Base-by-base conservation (phyloP, 1,140 invertebrate genomes). In the Dufourea novaeangliae region DNA sequence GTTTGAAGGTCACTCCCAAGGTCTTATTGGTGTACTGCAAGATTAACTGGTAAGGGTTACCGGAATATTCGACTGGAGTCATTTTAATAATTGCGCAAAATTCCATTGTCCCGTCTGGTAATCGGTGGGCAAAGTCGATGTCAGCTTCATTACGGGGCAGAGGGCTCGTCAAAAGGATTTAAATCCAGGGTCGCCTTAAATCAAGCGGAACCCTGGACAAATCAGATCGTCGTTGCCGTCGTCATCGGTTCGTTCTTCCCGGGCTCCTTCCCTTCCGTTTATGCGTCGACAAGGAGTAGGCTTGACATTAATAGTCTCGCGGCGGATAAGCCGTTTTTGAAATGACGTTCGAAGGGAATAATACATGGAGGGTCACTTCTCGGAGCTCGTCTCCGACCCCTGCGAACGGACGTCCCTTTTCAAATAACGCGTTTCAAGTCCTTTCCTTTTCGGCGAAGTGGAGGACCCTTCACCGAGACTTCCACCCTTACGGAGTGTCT, bases 301-400 rank as follows among this genome's bases (percentile, higher is more conserved):
- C 82, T 75, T 84, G 79, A 85, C 79, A 81, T 86, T 85, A 86
- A 86, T 85, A 86, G 84, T 82, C 71, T 85, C 83, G 79, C 72
- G 75, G 71, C 71, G 84, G 76, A 85, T 86, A 85, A 86, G 83
- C 79, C 84, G 83, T 86, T 86, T 86, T 85, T 71, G 77, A 86
- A 84, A 85, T 82, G 86, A 87, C 78, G 78, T 84, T 86, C 78
- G 82, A 85, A 87, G 84, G 80, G 80, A 86, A 87, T 87, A 88
- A 88, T 87, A 84, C 84, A 86, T 88, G 69, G 80, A 87, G 84
- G 75, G 82, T 84, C 86, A 88, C 84, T 86, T 83, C 76, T 88
- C 56, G 56, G 56, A n/a, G 59, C 78, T 80, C 76, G 57, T 79
- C 63, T 64, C 70, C 72, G 34, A 52, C 72, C 71, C 71, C 66